Percentiles rank a stretch among this genome's conserved stretches.
Conservation (phyloP, 1,140 invertebrate species). For the Lasioglossum albipes region DNA sequence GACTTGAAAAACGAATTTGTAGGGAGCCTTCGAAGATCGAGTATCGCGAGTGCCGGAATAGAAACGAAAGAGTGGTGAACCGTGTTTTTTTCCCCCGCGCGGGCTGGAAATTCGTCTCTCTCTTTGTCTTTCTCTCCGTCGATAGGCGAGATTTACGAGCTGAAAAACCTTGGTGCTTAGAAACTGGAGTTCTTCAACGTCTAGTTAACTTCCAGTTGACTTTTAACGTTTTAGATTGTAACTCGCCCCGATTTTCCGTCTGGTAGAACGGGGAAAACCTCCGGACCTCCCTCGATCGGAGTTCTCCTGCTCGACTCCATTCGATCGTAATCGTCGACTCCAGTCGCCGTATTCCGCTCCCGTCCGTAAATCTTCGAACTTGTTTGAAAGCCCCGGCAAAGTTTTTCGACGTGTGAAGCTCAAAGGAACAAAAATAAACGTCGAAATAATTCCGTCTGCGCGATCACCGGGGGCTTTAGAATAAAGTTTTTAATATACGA, state of each 20-base stretch:
- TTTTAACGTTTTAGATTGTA: slow-evolving; percentile 40
- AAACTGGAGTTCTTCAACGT: slow-evolving; percentile 48
- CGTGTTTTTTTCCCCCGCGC: slow-evolving; percentile 35
- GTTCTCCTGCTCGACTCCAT: slow-evolving; percentile 30
- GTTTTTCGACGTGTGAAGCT: slow-evolving; percentile 46
- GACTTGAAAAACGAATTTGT: slow-evolving; percentile 51
- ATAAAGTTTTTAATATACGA: slow-evolving; percentile 58
- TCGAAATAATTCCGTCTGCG: slow-evolving; percentile 47
- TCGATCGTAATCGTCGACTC: slow-evolving; percentile 5
- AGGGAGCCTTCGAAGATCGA: slow-evolving; percentile 14
- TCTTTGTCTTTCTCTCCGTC: background rate
- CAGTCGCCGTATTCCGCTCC: slow-evolving; percentile 36
- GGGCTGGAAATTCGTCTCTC: slow-evolving; percentile 23
- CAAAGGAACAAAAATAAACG: slow-evolving; percentile 53
- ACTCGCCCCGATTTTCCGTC: background rate
- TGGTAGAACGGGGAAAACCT: background rate
- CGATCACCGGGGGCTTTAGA: slow-evolving; percentile 41
- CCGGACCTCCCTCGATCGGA: slow-evolving; percentile 56
- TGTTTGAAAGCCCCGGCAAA: slow-evolving; percentile 36
- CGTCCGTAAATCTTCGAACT: slow-evolving; percentile 51
- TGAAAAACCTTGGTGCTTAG: slow-evolving; percentile 31
- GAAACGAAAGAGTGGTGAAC: slow-evolving; percentile 50
- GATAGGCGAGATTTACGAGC: slow-evolving; percentile 49
- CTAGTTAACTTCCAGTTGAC: slow-evolving; percentile 52
- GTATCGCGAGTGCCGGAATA: slow-evolving; percentile 35